Percentiles rank a stretch among this genome's conserved stretches.
Evolutionary conservation across 2,888 invertebrate species (phyloP).

Genomic region (Labia minor): DNA sequence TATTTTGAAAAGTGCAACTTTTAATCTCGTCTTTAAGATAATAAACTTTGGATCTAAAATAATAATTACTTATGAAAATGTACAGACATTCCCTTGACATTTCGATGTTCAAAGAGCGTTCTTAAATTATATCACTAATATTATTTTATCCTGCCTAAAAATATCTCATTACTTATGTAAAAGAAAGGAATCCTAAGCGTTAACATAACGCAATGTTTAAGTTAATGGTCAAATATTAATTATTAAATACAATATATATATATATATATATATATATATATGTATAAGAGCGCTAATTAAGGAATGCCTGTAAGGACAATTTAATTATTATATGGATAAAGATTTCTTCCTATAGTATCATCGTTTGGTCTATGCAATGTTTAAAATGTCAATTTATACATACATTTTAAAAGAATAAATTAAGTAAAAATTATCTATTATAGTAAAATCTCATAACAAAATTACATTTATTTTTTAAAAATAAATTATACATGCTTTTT

Average conservation of each 20-base stretch:
- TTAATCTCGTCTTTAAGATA: background rate
- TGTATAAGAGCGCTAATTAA: background rate
- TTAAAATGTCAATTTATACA: too few species aligned
- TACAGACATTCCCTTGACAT: background rate
- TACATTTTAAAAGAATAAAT: too few species aligned
- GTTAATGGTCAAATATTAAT: background rate
- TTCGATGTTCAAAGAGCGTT: background rate
- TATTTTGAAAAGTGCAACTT: background rate
- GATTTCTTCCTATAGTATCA: too few species aligned
- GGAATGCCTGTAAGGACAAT: background rate
- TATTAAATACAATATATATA: background rate
- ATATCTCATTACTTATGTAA: background rate
- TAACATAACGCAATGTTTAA: background rate
- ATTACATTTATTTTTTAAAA: too few species aligned
- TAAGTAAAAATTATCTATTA: too few species aligned
- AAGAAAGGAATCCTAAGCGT: background rate
- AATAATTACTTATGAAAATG: background rate
- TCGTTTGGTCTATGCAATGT: too few species aligned
- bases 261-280: background rate
- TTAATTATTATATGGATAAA: background rate
- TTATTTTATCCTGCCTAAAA: background rate
- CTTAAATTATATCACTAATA: background rate
- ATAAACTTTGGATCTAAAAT: background rate
- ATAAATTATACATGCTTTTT: too few species aligned
- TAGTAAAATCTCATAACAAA: too few species aligned